Conservation (phyloP, 2,888 invertebrate species). For the Callinectes sapidus region DNA sequence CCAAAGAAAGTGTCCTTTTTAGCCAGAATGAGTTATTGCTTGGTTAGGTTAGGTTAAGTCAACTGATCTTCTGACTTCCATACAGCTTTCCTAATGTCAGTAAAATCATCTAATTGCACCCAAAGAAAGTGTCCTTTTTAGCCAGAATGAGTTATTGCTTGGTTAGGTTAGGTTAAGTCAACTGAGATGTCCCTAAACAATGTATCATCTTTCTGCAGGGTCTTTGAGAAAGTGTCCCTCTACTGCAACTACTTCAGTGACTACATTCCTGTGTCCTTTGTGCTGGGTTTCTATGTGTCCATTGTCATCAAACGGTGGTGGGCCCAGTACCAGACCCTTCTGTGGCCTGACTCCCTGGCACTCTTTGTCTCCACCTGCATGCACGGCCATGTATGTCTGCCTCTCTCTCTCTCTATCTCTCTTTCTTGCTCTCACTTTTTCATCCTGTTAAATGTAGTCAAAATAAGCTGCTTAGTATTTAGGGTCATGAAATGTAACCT, state of each 20-base stretch:
- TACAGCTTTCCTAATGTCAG: too few relatives aligned
- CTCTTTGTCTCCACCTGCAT: conserved; percentile 93
- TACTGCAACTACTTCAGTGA: conserved; percentile 91
- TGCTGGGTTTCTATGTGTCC: conserved; percentile 68
- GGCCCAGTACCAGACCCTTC: conserved; percentile 63
- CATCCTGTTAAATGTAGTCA: too few relatives aligned
- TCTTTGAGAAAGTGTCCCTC: conserved; percentile 88
- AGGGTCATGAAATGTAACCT: background rate
- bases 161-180: too few relatives aligned
- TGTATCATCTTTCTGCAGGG: conserved; percentile 19
- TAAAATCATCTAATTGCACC: too few relatives aligned
- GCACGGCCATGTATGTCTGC: conserved; percentile 86
- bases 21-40: too few relatives aligned
- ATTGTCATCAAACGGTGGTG: conserved; percentile 69
- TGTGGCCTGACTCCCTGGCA: conserved; percentile 78
- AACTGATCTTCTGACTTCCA: too few relatives aligned
- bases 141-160: too few relatives aligned
- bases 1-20: too few relatives aligned
- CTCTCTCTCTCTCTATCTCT: background rate
- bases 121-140: too few relatives aligned
- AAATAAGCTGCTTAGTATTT: background rate
- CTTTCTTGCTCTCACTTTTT: background rate
- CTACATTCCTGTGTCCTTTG: conserved; percentile 69
- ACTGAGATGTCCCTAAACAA: background rate
- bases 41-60: too few relatives aligned